phyloP scores from a whole-genome alignment of 1,140 invertebrate species.

The Trichonephila clavipes region DNA sequence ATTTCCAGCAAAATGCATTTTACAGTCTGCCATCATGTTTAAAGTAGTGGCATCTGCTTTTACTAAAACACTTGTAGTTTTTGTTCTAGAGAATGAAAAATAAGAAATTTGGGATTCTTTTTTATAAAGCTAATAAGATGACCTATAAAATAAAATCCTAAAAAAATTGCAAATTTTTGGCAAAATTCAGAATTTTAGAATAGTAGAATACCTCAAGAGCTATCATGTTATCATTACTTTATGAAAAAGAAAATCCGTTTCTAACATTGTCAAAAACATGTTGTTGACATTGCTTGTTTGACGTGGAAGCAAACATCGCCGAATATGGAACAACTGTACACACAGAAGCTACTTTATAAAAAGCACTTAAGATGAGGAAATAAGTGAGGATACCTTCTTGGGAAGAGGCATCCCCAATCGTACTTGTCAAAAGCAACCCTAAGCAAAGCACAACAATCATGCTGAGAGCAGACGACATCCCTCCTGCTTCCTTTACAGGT shows the following conservation, averaged over 20 bases:
- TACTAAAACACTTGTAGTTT: too few species aligned
- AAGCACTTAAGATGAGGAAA: background rate
- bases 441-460: slow-evolving; percentile 21
- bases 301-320: background rate
- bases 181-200: too few species aligned
- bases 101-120: too few species aligned
- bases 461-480: slow-evolving; percentile 7
- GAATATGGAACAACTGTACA: background rate
- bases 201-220: too few species aligned
- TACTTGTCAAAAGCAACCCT: slow-evolving; percentile 7
- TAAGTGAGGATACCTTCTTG: slow-evolving; percentile 3
- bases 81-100: too few species aligned
- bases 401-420: background rate
- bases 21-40: too few species aligned
- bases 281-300: background rate
- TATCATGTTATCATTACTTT: too few species aligned
- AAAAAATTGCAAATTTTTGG: too few species aligned
- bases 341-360: background rate
- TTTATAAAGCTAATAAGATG: too few species aligned
- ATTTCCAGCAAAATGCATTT: too few species aligned
- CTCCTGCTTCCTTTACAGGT: slow-evolving; percentile 37
- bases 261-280: background rate
- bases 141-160: too few species aligned
- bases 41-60: too few species aligned
- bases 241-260: background rate